Evolutionary conservation across 2,113 vertebrate species (phyloP).

Genomic region (Penelope pileata): DNA sequence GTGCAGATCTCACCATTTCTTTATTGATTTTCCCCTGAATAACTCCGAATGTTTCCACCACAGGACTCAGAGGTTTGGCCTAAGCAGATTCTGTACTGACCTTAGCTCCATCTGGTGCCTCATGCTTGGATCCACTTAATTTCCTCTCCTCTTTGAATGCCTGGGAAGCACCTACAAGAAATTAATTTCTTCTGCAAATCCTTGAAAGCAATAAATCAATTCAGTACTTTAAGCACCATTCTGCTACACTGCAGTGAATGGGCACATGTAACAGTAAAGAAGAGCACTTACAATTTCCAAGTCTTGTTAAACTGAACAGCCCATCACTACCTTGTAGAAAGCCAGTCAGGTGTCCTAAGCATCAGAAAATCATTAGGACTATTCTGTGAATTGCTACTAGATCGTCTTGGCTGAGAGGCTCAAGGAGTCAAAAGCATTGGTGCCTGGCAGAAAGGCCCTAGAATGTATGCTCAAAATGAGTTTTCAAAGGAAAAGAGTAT

Average conservation of each 20-base stretch:
- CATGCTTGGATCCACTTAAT: not conserved
- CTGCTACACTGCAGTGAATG: not conserved
- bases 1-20: slow-evolving; percentile 79
- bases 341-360: not conserved
- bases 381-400: not conserved
- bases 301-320: not conserved
- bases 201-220: not conserved
- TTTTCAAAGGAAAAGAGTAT: no score
- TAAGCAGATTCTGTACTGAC: not conserved
- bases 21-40: slow-evolving; percentile 80
- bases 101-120: not conserved
- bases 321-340: not conserved
- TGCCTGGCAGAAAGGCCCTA: rapidly evolving
- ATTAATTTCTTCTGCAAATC: not conserved
- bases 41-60: slow-evolving; percentile 83
- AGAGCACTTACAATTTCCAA: not conserved
- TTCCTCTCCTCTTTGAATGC: slow-evolving; percentile 65
- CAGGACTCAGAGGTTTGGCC: slow-evolving; percentile 57
- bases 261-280: rapidly evolving
- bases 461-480: not conserved
- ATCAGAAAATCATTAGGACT: not conserved
- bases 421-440: not conserved
- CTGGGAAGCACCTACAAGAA: slow-evolving; percentile 70
- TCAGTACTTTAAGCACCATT: not conserved
- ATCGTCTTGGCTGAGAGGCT: not conserved